Evolutionary conservation across 2,113 vertebrate species (phyloP).

Genomic region (Lipophrys pholis): DNA sequence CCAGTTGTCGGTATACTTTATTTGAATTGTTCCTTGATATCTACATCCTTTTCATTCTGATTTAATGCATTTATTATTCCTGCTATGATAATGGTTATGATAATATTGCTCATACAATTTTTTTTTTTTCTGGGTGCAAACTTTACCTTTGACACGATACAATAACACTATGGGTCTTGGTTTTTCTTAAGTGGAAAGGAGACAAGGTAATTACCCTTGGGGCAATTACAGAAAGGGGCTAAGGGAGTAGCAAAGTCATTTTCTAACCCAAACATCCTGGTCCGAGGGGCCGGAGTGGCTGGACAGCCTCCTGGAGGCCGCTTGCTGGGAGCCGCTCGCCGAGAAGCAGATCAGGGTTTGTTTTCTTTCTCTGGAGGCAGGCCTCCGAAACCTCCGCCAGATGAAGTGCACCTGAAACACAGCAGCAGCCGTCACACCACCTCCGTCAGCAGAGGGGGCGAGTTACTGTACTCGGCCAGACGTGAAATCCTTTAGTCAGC

Average conservation of each 20-base stretch:
- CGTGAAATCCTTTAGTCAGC: slow-evolving; percentile 51
- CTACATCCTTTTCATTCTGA: slow-evolving; percentile 25
- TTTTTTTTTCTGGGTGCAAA: slow-evolving; percentile 28
- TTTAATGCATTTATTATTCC: slow-evolving; percentile 59
- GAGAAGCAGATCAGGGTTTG: slow-evolving; percentile 77
- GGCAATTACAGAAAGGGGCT: slow-evolving; percentile 81
- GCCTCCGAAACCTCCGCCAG: slow-evolving; percentile 78
- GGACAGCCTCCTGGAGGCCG: slow-evolving; percentile 69
- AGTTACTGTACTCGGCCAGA: slow-evolving; percentile 42
- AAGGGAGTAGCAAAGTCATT: slow-evolving; percentile 82
- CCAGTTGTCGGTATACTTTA: slow-evolving; percentile 27
- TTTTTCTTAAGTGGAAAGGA: slow-evolving; percentile 77
- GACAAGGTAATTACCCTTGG: slow-evolving; percentile 82
- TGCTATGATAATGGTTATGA: slow-evolving; percentile 45
- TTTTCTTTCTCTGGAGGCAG: slow-evolving; percentile 76
- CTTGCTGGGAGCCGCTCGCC: slow-evolving; percentile 56
- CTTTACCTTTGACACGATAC: slow-evolving; percentile 53
- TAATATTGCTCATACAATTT: slow-evolving; percentile 58
- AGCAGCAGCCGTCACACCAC: slow-evolving; percentile 28
- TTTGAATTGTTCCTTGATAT: slow-evolving; percentile 44
- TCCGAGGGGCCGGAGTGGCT: slow-evolving; percentile 72
- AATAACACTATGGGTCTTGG: slow-evolving; percentile 70
- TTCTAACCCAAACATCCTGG: slow-evolving; percentile 87
- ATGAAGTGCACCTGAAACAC: slow-evolving; percentile 80
- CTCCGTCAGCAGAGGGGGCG: slow-evolving; percentile 65